These are phyloP conservation scores for Craseonycteris thonglongyai DNA, from an alignment of 2,113 vertebrate genomes.

Conservation along the genomic window DNA sequence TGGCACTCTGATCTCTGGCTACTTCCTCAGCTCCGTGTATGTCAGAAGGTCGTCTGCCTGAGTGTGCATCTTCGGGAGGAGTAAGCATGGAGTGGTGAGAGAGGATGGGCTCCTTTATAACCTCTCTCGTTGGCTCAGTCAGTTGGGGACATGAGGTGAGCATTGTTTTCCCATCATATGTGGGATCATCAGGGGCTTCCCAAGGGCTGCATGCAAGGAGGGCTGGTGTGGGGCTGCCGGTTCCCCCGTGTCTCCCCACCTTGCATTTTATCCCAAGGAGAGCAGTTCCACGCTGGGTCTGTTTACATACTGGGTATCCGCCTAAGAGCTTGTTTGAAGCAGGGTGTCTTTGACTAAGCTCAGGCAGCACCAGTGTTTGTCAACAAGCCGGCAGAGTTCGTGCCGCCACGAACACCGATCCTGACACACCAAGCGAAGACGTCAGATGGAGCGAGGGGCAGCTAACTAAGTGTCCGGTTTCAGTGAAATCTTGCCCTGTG, in stretches of 20 bases:
- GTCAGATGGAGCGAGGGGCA: background rate
- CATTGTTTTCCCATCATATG: background rate
- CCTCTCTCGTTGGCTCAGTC: background rate
- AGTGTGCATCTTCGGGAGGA: background rate
- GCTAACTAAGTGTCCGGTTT: background rate
- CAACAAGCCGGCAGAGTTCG: accelerated
- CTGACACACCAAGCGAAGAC: background rate
- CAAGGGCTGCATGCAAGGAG: accelerated
- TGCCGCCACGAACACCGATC: too few species aligned
- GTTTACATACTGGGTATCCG: background rate
- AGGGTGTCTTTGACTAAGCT: background rate
- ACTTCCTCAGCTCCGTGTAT: background rate
- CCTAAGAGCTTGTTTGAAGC: background rate
- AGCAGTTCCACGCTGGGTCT: background rate
- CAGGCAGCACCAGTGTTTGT: background rate
- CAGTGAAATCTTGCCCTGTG: background rate
- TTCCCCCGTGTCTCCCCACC: accelerated
- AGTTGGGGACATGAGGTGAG: background rate
- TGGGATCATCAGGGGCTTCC: background rate
- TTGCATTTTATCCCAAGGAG: background rate
- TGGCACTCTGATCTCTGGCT: background rate
- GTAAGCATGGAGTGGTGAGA: background rate
- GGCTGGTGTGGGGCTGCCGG: background rate
- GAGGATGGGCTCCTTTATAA: background rate
- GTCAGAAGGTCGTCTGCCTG: background rate